phyloP scores from a whole-genome alignment of 2,113 vertebrate genomes.

The Callospermophilus lateralis region DNA sequence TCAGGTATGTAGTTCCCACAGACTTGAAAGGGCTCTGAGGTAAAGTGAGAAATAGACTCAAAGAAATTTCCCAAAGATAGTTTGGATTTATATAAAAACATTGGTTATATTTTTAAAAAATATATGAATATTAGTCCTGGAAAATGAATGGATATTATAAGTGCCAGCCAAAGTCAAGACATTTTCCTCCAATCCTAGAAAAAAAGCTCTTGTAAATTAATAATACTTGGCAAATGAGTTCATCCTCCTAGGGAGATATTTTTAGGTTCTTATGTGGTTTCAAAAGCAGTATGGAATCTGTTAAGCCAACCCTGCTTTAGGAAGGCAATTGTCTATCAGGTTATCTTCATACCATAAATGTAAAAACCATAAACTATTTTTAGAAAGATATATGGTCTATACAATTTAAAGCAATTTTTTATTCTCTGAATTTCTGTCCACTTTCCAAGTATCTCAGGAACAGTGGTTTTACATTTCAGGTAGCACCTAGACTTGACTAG shows the following conservation, averaged over 20 bases:
- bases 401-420: neutral
- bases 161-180: slow-evolving; percentile 21
- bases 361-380: slow-evolving; percentile 59
- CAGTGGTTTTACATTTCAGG: neutral
- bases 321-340: neutral
- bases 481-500: neutral
- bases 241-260: slow-evolving; percentile 25
- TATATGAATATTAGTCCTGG: slow-evolving; percentile 33
- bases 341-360: neutral
- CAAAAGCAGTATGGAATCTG: neutral
- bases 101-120: slow-evolving; percentile 52
- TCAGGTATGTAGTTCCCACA: slow-evolving; percentile 33
- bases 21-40: slow-evolving; percentile 69
- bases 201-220: slow-evolving; percentile 18
- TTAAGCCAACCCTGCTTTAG: neutral
- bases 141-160: slow-evolving; percentile 58
- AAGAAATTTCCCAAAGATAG: slow-evolving; percentile 64
- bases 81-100: slow-evolving; percentile 53
- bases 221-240: slow-evolving; percentile 25
- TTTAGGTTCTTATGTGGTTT: slow-evolving; percentile 55
- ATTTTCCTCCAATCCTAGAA: neutral
- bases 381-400: neutral
- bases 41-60: slow-evolving; percentile 48
- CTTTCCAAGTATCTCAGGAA: neutral
- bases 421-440: slow-evolving; percentile 41